Conservation (phyloP, 2,797 vertebrate genomes). For the Momotus momota region DNA sequence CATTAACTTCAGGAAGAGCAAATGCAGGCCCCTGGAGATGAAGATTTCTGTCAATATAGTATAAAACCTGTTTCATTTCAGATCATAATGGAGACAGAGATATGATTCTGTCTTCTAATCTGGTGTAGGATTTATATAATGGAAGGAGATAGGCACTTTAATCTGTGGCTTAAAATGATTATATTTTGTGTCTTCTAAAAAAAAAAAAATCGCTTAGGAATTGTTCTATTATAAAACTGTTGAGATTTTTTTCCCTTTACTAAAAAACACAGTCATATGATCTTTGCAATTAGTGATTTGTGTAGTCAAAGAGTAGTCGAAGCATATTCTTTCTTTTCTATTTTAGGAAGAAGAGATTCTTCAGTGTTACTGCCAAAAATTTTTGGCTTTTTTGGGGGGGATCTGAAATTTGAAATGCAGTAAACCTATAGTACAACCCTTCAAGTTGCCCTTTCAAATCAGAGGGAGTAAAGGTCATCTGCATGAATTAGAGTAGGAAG, state of each 20-base stretch:
- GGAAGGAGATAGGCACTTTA: slow-evolving; percentile 43
- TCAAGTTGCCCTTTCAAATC: background rate
- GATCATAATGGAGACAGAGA: slow-evolving; percentile 22
- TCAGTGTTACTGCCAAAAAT: background rate
- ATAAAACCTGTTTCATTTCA: slow-evolving; percentile 52
- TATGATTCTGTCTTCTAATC: slow-evolving; percentile 36
- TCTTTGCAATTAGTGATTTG: slow-evolving; percentile 31
- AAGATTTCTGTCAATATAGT: slow-evolving; percentile 63
- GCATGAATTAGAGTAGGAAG: background rate
- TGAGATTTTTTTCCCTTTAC: background rate
- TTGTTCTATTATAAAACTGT: slow-evolving; percentile 4
- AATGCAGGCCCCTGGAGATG: slow-evolving; percentile 47
- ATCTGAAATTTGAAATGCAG: background rate
- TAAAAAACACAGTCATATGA: slow-evolving; percentile 30
- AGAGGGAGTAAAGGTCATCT: background rate
- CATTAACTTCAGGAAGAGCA: slow-evolving; percentile 62
- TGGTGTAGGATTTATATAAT: slow-evolving; percentile 37
- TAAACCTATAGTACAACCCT: background rate
- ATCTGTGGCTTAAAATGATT: slow-evolving; percentile 38
- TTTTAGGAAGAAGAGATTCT: background rate
- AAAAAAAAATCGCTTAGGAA: background rate
- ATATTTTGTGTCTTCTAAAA: slow-evolving; percentile 1
- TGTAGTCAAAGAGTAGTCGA: background rate
- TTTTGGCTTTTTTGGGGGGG: accelerated
- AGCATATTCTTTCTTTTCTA: background rate